Evolutionary conservation across 2,888 invertebrate genomes (phyloP).

Genomic region (Tetanocera ferruginea): DNA sequence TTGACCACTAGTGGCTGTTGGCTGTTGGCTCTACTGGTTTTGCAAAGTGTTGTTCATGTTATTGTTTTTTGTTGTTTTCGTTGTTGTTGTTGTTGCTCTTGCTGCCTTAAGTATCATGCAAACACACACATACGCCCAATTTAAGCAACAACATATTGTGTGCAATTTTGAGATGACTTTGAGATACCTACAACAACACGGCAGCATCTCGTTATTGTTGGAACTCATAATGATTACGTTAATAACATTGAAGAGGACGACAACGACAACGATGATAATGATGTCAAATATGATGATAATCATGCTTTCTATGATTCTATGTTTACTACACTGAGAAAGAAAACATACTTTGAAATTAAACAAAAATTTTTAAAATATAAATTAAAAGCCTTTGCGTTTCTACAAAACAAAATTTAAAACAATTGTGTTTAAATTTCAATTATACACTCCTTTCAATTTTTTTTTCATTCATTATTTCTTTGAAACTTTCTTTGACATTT

Average conservation of each 20-base stretch:
- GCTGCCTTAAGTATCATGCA: no score
- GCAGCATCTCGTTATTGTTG: not conserved
- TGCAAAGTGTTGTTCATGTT: slow-evolving; percentile 1
- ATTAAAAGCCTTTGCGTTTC: no score
- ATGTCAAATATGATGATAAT: not conserved
- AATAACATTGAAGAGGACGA: not conserved
- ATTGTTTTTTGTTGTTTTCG: not conserved
- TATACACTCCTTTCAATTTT: no score
- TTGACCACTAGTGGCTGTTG: not conserved
- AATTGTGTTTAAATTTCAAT: no score
- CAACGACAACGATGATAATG: not conserved
- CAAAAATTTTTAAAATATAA: no score
- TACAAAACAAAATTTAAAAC: no score
- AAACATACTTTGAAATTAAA: no score
- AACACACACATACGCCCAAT: no score
- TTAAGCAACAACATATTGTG: not conserved
- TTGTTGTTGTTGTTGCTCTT: not conserved
- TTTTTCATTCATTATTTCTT: no score
- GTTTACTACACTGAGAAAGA: no score
- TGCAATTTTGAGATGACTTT: not conserved
- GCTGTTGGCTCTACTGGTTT: slow-evolving; percentile 11
- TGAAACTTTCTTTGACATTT: no score
- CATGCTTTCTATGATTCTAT: not conserved
- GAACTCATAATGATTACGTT: not conserved
- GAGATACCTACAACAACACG: not conserved